phyloP scores from a whole-genome alignment of 2,113 vertebrate genomes.

The Oncorhynchus tshawytscha region DNA sequence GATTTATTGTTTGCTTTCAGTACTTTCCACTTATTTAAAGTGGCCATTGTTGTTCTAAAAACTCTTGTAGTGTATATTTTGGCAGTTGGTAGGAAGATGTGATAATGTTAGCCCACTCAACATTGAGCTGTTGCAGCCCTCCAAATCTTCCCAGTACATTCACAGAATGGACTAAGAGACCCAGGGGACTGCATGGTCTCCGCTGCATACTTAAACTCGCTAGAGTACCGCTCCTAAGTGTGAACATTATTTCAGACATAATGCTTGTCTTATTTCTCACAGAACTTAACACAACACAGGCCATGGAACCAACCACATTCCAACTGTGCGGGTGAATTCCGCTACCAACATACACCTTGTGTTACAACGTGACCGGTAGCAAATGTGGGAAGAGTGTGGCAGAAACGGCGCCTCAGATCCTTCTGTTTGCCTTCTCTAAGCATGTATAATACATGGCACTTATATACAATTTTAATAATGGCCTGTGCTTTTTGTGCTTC shows the following conservation, averaged over 20 bases:
- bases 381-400: neutral
- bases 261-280: slow-evolving; percentile 12
- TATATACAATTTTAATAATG: neutral
- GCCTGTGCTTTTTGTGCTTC: neutral
- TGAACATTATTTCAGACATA: slow-evolving; percentile 16
- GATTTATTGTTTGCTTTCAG: neutral
- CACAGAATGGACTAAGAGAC: neutral
- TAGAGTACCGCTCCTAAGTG: neutral
- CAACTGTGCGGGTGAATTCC: neutral
- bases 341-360: neutral
- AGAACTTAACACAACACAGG: neutral
- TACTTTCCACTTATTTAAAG: neutral
- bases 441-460: neutral
- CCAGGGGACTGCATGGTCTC: neutral
- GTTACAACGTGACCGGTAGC: too few relatives aligned
- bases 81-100: neutral
- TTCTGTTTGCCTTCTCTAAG: neutral
- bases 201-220: neutral
- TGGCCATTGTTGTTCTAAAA: neutral
- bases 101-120: neutral
- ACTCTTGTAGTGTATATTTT: neutral
- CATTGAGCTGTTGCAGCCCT: neutral
- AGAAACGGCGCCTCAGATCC: neutral
- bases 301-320: neutral
- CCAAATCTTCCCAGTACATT: neutral